Evolutionary conservation across 2,797 vertebrate genomes (phyloP), one percentile per base, ranked within the genome.

Genomic region (Diglossa cyanea): DNA sequence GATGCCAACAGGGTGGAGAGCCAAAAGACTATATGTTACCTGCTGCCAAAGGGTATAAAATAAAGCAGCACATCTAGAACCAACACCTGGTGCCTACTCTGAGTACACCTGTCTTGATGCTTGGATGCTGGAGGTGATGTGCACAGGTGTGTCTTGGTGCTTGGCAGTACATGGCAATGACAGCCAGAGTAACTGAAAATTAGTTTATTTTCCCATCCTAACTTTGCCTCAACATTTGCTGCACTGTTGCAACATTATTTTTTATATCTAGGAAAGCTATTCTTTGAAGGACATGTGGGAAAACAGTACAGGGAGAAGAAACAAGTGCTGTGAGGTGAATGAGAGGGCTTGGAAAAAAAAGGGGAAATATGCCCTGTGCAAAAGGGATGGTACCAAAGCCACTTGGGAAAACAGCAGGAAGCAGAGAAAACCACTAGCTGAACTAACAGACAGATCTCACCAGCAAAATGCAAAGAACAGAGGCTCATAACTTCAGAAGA

Each of bases 151-250:
- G 7, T 20, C 44, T 25, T 37, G 3, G 28, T 55, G 31, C 31
- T 63, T 63, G 37, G 33, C 7, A 83, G 11, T n/a, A 60, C 0
- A 0, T 13, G 62, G 54, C 3, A 8, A 10, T 14, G 35, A 39
- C 48, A 71, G 44, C 11, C 51, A 57, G 17, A 44, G 24, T 1
- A 2, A 68, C 13, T 35, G 28, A 81, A 81, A 68, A 57, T 9
- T 0, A n/a, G 13, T 62, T 77, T 28, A 31, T 30, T 58, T 78
- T 58, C 28, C 10, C 17, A 44, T 79, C 31, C n/a, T 37, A 33
- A 65, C 45, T 80, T 90, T 77, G 24, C 63, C 26, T 76, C 62
- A 66, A 58, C 26, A 73, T 55, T 66, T 58, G 18, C 53, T 68
- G 35, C 7, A 19, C 10, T 44, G 25, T 37, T 55, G 70, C 23